Conservation (phyloP, 64 coral and sea anemone genomes). For the Catalaphyllia jardinei region DNA sequence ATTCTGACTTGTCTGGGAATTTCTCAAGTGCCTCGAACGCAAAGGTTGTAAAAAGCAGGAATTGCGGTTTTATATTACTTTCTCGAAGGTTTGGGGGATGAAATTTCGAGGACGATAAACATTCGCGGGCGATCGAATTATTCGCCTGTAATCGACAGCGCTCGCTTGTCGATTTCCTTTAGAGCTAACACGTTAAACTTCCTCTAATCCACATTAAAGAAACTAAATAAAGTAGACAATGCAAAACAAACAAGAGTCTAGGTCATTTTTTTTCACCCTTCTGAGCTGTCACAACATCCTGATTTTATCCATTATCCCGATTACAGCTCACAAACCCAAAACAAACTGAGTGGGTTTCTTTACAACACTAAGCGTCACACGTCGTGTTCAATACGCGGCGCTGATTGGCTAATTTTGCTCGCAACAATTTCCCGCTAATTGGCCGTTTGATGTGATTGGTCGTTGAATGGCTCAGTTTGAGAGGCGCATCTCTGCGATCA, state of each 20-base stretch:
- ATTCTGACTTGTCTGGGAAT: conserved; percentile 9
- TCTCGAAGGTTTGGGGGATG: not conserved
- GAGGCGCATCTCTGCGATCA: conserved; percentile 70
- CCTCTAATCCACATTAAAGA: conserved; percentile 43
- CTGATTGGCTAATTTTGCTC: conserved; percentile 72
- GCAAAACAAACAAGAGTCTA: conserved; percentile 83
- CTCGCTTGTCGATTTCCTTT: conserved; percentile 21
- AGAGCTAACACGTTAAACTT: conserved; percentile 10
- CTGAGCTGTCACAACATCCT: conserved; percentile 93
- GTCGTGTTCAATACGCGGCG: conserved; percentile 66
- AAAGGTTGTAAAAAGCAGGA: not conserved
- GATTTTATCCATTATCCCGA: conserved; percentile 96
- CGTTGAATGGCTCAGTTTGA: conserved; percentile 69
- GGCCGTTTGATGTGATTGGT: conserved; percentile 93
- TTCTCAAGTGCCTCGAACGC: conserved; percentile 10
- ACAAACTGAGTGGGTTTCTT: conserved; percentile 92
- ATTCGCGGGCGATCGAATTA: not conserved
- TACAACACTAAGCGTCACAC: conserved; percentile 89
- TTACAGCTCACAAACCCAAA: conserved; percentile 91
- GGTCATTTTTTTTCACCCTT: conserved; percentile 88
- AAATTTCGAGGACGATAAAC: not conserved
- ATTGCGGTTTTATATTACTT: conserved; percentile 14
- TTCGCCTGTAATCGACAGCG: not conserved
- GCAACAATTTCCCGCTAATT: conserved; percentile 86
- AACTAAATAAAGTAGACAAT: conserved; percentile 63